Base-by-base conservation (phyloP, 2,113 vertebrate genomes). In the Petrocephalus zakoni region DNA sequence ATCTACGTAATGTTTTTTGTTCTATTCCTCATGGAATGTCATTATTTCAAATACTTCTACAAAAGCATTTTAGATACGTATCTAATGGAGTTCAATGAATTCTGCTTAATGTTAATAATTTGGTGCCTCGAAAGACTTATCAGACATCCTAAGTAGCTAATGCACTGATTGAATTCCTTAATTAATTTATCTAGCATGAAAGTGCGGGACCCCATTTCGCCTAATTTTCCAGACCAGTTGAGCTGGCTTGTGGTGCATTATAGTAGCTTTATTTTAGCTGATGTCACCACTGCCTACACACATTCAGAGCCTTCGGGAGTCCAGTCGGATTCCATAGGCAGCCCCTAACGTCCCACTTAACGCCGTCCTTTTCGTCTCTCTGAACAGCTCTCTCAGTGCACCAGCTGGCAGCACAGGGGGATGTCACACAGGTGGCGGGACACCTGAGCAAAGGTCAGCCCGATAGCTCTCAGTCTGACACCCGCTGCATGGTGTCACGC, bases 381-480 rank as follows among this genome's bases (percentile, higher is more conserved):
- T 81, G 75, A n/a, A 47, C 88, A 97, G 98, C 96, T 0, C 91
- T 99, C 68, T 98, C 98, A 64, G 94, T 99, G 92, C 97, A 99
- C 92, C 98, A 99, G 93, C 93, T 99, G 0, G 97, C 98, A 0
- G 98, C 98, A 19, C 98, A 99, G 46, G 98, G 98, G 0, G 98
- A 99, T 82, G 93, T 99, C 82, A 93, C 93, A 89, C 97, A 97
- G 91, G 94, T 99, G 55, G 96, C 95, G 21, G 94, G 95, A 78
- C 96, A 96, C 81, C 91, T 99, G 53, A 93, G 91, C 85, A 98
- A 96, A 96, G 97, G 98, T 98, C 88, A 93, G 90, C 25, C 22
- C 25, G 19, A 2, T 11, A 22, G 46, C 42, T n/a, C 29, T 21
- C 47, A 19, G 1, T 25, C 22, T 34, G 49, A 75, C 68, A 25